Base-by-base conservation (phyloP, 2,797 vertebrate species). In the Poeciliopsis infans region DNA sequence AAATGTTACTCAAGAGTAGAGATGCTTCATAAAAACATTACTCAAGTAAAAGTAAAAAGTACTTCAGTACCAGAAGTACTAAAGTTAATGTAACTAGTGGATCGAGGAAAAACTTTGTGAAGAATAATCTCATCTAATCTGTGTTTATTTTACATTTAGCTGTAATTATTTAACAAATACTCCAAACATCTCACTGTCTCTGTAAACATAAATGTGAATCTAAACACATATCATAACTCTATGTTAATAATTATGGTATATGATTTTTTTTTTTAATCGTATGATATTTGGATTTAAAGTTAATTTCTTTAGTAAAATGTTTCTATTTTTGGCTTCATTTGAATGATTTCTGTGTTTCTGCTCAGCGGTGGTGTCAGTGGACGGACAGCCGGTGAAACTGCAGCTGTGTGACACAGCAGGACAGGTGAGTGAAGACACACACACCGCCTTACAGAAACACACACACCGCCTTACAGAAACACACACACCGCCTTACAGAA, bases 401-500 rank as follows among this genome's bases (percentile, higher is more conserved):
- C 98, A 99, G 91, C 98, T 99, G 81, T 99, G 98, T 96, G 98
- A 99, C 93, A 99, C 98, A 78, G 98, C 98, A 16, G 98, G 98
- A 92, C 98, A 99, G 96, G 98, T 99, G 76, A 95, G 97, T 89
- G 75, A 55, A 79, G 76, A 75, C 57, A 74, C 13, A 45, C 39
- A 39, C 39, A 39, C n/a, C n/a, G n/a, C n/a, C n/a, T n/a, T n/a
- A 75, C 57, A 73, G n/a, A n/a, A n/a, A n/a, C n/a, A n/a, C n/a
- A n/a, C n/a, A n/a, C n/a, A n/a, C n/a, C n/a, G n/a, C n/a, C n/a
- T n/a, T n/a, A n/a, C n/a, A n/a, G n/a, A n/a, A n/a, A n/a, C n/a
- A n/a, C 28, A 43, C 36, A 39, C 36, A 39, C 23, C 8, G 51
- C 28, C n/a, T 15, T 16, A 4, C 57, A 31, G 28, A 59, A 39